Conservation (phyloP, 2,113 vertebrate genomes). For the Anas platyrhynchos region DNA sequence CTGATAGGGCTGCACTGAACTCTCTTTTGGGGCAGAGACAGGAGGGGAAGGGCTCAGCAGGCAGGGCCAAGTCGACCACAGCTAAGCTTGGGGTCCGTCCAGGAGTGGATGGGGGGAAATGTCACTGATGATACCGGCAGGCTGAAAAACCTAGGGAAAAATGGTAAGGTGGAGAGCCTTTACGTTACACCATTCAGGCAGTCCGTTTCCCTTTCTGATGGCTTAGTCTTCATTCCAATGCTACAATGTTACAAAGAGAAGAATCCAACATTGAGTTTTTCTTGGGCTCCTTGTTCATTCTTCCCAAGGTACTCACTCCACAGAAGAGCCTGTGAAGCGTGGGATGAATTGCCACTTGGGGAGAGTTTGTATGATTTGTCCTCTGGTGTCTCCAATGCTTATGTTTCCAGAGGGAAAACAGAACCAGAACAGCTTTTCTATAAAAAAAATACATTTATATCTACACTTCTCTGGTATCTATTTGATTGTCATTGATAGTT, state of each 20-base stretch:
- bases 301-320: rapidly evolving
- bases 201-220: neutral
- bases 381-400: neutral
- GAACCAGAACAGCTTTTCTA: neutral
- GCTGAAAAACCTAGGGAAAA: neutral
- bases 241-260: rapidly evolving
- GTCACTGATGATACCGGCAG: rapidly evolving
- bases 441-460: neutral
- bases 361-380: neutral
- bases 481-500: rapidly evolving
- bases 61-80: rapidly evolving
- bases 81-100: neutral
- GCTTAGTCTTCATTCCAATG: rapidly evolving
- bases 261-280: rapidly evolving
- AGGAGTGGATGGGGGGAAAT: rapidly evolving
- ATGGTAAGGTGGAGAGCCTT: neutral
- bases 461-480: rapidly evolving
- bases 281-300: no score
- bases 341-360: neutral
- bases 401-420: neutral
- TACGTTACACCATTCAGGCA: rapidly evolving
- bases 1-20: neutral
- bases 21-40: neutral
- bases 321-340: rapidly evolving
- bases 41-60: neutral